Evolutionary conservation across 2,888 invertebrate species (phyloP), one percentile per base, ranked within the genome.

Genomic region (Hermaeophaga mercurialis): DNA sequence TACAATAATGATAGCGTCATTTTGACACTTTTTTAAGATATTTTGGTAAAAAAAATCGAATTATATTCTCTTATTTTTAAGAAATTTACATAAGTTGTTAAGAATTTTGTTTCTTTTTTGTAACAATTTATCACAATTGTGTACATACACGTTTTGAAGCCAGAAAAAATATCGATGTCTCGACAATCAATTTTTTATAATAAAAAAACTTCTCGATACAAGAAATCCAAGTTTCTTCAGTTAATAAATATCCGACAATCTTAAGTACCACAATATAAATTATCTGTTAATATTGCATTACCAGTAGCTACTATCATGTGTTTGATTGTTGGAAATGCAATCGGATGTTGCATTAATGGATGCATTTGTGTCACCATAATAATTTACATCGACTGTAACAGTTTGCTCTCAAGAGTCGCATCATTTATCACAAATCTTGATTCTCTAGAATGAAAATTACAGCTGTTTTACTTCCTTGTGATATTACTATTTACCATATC

Each of bases 311-410:
- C 1, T 34, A 34, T 47, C 22, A 34, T 34, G 34, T 19, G 46
- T 47, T 34, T 22, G 34, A 11, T 19, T 34, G 14, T 46, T 46
- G 15, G 19, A 15, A 34, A 46, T 18, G 46, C 34, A 34, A 47
- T 47, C 14, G 11, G 11, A 31, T 33, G 14, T 34, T 47, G 14
- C 8, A 28, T 22, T 47, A 47, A 47, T 47, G 14, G 36, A 54
- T 54, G 54, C 39, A 54, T 38, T 31, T n/a, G 46, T 54, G 54
- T 54, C 54, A 46, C 28, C 14, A 36, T 26, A 22, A 43, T 45
- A 45, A 53, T 38, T 18, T 53, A 46, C 38, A 45, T 34, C 19
- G 11, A 43, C 17, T 19, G 26, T 46, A 46, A 33, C 46, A 54
- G 31, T 54, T 39, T 28, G 24, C 39, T 14, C n/a, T 18, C 2